A percentile compares a stretch with the other conserved stretches of the same genome.
Evolutionary conservation across 2,797 vertebrate species (phyloP).

Genomic region (Alexandromys oeconomus): DNA sequence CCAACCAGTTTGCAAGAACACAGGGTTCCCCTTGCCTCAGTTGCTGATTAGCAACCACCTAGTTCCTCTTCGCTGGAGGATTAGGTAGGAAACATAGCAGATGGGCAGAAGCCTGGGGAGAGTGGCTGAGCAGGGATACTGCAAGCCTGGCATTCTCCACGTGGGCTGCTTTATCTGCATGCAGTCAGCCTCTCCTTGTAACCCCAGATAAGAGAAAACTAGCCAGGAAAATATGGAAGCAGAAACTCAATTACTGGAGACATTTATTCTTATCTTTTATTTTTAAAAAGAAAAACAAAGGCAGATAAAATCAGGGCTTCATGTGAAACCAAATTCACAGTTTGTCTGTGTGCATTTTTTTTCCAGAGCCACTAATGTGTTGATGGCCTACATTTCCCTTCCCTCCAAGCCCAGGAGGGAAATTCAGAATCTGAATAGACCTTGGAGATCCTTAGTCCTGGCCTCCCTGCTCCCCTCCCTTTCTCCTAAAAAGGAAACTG

Average conservation of each 20-base stretch:
- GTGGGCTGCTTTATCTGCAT: background rate
- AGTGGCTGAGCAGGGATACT: background rate
- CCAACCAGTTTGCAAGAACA: background rate
- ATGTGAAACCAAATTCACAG: conserved; percentile 67
- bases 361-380: conserved; percentile 62
- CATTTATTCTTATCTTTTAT: conserved; percentile 70
- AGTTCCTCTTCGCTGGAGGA: background rate
- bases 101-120: conserved; percentile 33
- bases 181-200: conserved; percentile 49
- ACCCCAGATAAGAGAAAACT: conserved; percentile 55
- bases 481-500: conserved; percentile 73
- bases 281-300: conserved; percentile 74
- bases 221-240: conserved; percentile 52
- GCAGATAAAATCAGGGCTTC: conserved; percentile 67
- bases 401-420: conserved; percentile 62
- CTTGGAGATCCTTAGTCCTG: conserved; percentile 71
- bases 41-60: conserved; percentile 4
- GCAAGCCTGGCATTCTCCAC: background rate
- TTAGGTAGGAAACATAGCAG: conserved; percentile 39
- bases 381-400: conserved; percentile 75
- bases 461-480: background rate
- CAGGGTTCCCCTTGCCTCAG: background rate
- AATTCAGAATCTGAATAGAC: conserved; percentile 79
- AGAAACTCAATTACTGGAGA: conserved; percentile 53
- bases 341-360: conserved; percentile 57